Conservation (phyloP, 2,113 vertebrate genomes). For the Albula goreensis region DNA sequence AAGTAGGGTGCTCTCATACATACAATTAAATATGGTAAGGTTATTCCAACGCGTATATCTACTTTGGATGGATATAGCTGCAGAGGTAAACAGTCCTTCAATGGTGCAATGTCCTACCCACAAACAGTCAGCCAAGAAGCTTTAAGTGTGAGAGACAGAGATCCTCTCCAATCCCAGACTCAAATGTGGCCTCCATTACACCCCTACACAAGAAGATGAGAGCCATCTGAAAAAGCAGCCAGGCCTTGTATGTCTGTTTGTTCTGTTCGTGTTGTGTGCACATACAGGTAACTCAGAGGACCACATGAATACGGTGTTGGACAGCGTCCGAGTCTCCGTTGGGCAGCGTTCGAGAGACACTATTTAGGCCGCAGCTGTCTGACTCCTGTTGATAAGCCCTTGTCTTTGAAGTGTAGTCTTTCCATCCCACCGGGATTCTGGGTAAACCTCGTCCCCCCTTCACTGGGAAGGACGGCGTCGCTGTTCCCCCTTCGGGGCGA, state of each 20-base stretch:
- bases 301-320: neutral
- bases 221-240: neutral
- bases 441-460: neutral
- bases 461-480: neutral
- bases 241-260: neutral
- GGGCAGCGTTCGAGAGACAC: neutral
- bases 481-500: neutral
- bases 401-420: neutral
- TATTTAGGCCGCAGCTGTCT: neutral
- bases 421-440: neutral
- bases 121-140: neutral
- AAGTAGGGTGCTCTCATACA: neutral
- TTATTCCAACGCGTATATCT: neutral
- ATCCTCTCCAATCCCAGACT: neutral
- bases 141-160: neutral
- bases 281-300: neutral
- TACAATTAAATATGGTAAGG: neutral
- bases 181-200: neutral
- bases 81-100: neutral
- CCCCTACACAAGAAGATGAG: neutral
- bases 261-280: neutral
- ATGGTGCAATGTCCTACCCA: neutral
- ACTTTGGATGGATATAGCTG: neutral
- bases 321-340: neutral
- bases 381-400: neutral